Evolutionary conservation across 2,888 invertebrate species (phyloP).

Genomic region (Drosophila emarginata): DNA sequence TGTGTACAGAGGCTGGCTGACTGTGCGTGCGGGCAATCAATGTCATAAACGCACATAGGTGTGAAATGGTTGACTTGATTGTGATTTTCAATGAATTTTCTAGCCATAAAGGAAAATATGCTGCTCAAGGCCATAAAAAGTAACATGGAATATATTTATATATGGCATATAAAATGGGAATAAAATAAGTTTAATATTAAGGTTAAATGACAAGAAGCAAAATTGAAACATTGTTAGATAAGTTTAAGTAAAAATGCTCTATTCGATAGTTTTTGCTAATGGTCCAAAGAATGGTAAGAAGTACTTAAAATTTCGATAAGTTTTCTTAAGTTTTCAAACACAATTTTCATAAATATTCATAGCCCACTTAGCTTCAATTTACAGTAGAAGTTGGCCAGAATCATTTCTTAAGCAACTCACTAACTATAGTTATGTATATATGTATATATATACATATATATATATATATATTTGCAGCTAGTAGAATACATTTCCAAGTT

Average conservation of each 20-base stretch:
- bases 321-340: too few species aligned
- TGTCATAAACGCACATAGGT: conserved; percentile 69
- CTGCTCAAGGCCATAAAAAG: conserved; percentile 48
- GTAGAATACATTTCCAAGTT: conserved; percentile 64
- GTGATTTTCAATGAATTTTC: conserved; percentile 62
- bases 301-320: too few species aligned
- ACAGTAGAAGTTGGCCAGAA: conserved; percentile 23
- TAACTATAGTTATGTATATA: conserved; percentile 12
- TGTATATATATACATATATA: background rate
- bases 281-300: too few species aligned
- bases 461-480: conserved; percentile 9
- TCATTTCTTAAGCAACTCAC: conserved; percentile 27
- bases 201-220: background rate
- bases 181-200: conserved; percentile 2
- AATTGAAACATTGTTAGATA: background rate
- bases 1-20: conserved; percentile 18
- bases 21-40: conserved; percentile 70
- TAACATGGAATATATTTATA: background rate
- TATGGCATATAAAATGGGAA: background rate
- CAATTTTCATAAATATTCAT: conserved; percentile 40
- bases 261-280: too few species aligned
- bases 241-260: background rate
- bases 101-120: conserved; percentile 43
- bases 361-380: conserved; percentile 27
- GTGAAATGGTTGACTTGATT: conserved; percentile 64